Percentiles rank a stretch among this genome's conserved stretches.
These are phyloP conservation scores for Epinephelus cyanopodus DNA, from an alignment of 2,113 vertebrate species.

Conservation along the genomic window DNA sequence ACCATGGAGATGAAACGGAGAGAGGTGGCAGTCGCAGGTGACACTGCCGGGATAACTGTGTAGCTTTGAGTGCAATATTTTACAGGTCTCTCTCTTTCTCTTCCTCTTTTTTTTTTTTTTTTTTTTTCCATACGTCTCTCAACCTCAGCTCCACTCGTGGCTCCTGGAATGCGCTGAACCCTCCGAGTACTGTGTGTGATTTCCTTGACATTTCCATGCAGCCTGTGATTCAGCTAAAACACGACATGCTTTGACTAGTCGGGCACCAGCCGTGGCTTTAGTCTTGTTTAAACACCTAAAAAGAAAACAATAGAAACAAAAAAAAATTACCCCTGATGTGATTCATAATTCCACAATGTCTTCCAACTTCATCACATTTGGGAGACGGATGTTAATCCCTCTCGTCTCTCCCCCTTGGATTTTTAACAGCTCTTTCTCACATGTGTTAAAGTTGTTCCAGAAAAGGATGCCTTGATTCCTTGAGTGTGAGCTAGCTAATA, in stretches of 20 bases:
- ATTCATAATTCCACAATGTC: conserved; percentile 60
- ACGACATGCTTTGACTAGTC: conserved; percentile 82
- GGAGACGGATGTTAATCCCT: conserved; percentile 56
- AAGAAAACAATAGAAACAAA: conserved; percentile 32
- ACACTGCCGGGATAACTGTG: conserved; percentile 78
- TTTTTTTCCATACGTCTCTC: conserved; percentile 58
- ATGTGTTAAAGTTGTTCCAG: conserved; percentile 29
- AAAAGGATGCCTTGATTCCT: conserved; percentile 35
- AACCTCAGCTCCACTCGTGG: conserved; percentile 55
- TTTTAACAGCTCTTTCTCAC: conserved; percentile 35
- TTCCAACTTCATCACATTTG: conserved; percentile 59
- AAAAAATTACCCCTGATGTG: conserved; percentile 51
- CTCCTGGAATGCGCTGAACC: conserved; percentile 71
- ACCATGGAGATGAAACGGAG: conserved; percentile 79
- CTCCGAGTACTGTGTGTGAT: conserved; percentile 60
- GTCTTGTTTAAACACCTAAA: conserved; percentile 72
- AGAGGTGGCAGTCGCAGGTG: conserved; percentile 76
- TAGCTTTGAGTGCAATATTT: conserved; percentile 88
- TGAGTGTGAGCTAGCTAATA: conserved; percentile 43
- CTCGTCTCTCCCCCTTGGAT: conserved; percentile 5
- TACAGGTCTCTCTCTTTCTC: conserved; percentile 66
- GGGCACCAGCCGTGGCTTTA: conserved; percentile 63
- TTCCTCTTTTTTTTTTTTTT: conserved; percentile 6
- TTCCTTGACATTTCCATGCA: conserved; percentile 73
- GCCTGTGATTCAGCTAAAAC: conserved; percentile 79